Base-by-base conservation (phyloP, 2,888 invertebrate genomes). In the Gryllus longicercus region DNA sequence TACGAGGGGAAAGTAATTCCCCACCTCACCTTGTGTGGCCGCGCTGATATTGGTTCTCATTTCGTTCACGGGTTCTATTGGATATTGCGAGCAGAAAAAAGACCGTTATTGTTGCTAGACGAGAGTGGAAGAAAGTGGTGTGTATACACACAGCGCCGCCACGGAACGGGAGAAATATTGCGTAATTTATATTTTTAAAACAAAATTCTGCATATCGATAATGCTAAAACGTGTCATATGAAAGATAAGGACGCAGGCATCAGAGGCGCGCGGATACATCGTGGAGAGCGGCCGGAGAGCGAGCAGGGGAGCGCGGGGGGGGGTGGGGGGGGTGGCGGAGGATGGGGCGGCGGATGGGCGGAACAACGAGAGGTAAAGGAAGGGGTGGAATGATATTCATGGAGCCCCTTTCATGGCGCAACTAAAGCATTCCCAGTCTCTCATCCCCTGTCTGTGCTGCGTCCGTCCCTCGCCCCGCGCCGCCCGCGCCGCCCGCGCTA, bases 361-460 rank as follows among this genome's bases (percentile, higher is more conserved):
- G 63, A 63, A 63, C 63, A 63, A 63, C 63, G 63, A 63, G 63
- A 63, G 63, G 63, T 63, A 63, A 63, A 63, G 63, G 63, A 63
- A 63, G 63, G 63, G 63, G 63, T 63, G 63, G 63, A 63, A 63
- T 63, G 63, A 63, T 63, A 63, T 63, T 63, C 63, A 63, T 63
- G 63, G 63, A 63, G 63, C 63, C 63, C 63, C 63, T 63, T 63
- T 63, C 63, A 63, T 63, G 63, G 8, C 18, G 51, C 76, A 79
- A 80, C 78, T 79, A 81, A 81, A 79, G 79, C 81, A 79, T 81
- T 79, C 81, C 81, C 80, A 75, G 14, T 51, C 75, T 50, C 78
- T 23, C 63, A 50, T 25, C 78, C 78, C 76, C 23, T 78, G 49
- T n/a, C 49, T 50, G 78, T 51, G 21, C 76, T 21, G 51, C 74